A percentile compares a stretch with the other conserved stretches of the same genome.
These are phyloP conservation scores for Ictalurus punctatus DNA, from an alignment of 2,113 vertebrate species.

Conservation along the genomic window DNA sequence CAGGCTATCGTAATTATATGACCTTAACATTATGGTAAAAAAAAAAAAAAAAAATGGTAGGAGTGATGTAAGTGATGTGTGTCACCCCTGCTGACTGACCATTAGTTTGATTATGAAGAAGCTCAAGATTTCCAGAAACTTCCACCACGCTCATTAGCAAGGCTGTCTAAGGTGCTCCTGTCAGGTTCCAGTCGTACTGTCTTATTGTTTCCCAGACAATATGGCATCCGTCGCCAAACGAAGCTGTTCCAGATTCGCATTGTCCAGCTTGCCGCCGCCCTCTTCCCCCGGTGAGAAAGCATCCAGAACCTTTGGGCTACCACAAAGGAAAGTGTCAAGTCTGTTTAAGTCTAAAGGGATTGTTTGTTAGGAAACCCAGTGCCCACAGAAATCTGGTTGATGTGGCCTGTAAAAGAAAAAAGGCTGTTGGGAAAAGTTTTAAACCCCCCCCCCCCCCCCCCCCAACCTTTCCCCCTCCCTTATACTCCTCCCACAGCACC, in stretches of 20 bases:
- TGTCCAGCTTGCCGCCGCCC: slow-evolving; percentile 53
- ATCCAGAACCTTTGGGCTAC: slow-evolving; percentile 46
- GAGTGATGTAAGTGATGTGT: not conserved
- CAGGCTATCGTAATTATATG: not conserved
- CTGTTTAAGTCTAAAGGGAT: slow-evolving; percentile 47
- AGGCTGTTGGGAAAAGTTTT: slow-evolving; percentile 39
- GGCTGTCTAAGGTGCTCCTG: slow-evolving; percentile 43
- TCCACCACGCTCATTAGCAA: slow-evolving; percentile 45
- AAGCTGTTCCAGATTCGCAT: slow-evolving; percentile 58
- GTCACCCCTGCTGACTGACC: slow-evolving; percentile 4
- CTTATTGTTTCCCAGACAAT: slow-evolving; percentile 53
- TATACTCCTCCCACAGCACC: slow-evolving; percentile 30
- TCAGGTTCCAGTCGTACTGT: slow-evolving; percentile 45
- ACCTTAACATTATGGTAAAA: too few relatives aligned
- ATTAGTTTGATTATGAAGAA: slow-evolving; percentile 48
- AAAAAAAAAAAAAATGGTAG: not conserved
- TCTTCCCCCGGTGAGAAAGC: slow-evolving; percentile 55
- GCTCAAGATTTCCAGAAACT: slow-evolving; percentile 41
- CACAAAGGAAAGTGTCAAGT: slow-evolving; percentile 60
- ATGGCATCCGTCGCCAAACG: slow-evolving; percentile 41
- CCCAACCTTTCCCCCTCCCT: not conserved
- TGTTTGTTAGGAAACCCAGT: slow-evolving; percentile 48
- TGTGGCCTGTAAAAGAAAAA: slow-evolving; percentile 36
- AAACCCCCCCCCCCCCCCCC: not conserved
- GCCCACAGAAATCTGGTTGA: slow-evolving; percentile 37